These are phyloP conservation scores for Paradoxurus hermaphroditus DNA, from an alignment of 2,113 vertebrate genomes.

Conservation along the genomic window DNA sequence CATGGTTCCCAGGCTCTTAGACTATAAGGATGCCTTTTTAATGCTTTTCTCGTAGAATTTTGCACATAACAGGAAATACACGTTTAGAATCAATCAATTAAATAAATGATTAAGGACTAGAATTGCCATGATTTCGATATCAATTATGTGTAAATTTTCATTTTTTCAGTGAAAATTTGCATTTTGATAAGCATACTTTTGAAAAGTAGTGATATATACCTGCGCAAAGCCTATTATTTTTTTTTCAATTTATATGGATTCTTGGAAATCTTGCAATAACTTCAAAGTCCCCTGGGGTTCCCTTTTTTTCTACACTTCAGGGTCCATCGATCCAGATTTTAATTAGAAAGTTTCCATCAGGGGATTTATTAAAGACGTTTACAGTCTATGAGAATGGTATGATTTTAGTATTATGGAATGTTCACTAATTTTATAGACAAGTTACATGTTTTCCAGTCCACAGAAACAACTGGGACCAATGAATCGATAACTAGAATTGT, in stretches of 20 bases:
- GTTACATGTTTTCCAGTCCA: constrained; percentile 39
- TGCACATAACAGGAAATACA: not conserved
- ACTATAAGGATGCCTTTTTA: not conserved
- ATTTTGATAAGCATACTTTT: not conserved
- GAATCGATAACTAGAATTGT: not conserved
- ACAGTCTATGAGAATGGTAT: not conserved
- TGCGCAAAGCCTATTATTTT: not conserved
- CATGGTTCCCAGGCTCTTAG: not conserved
- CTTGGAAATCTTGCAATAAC: not conserved
- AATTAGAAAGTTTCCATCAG: not conserved
- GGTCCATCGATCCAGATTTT: not conserved
- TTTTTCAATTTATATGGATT: not conserved
- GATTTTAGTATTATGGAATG: constrained; percentile 29
- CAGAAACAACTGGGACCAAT: constrained; percentile 4
- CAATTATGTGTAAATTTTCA: not conserved
- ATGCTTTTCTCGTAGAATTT: not conserved
- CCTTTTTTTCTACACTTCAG: not conserved
- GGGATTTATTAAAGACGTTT: not conserved
- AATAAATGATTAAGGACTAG: not conserved
- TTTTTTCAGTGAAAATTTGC: not conserved
- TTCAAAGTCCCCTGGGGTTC: not conserved
- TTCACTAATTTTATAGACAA: constrained; percentile 41
- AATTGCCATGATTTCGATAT: not conserved
- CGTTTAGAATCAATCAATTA: not conserved
- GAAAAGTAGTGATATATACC: not conserved